Evolutionary conservation across 2,888 invertebrate genomes (phyloP), one percentile per base, ranked within the genome.

Genomic region (Nemapogon koenigi): DNA sequence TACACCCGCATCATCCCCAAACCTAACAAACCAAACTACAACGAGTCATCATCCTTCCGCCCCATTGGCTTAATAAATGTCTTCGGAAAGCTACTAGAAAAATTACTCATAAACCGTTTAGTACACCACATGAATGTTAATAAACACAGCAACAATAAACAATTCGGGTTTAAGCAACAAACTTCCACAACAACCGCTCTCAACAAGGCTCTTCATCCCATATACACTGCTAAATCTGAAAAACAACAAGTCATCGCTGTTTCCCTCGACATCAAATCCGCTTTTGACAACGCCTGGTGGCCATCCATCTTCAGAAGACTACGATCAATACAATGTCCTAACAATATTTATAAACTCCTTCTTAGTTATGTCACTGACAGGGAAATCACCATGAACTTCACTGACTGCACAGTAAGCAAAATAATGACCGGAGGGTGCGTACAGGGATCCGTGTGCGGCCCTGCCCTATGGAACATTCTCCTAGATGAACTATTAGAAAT

Each of bases 1-100:
- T 32, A 26, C 1, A 41, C 47, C 0, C 50, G 47, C 35, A 46
- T 49, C 6, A 47, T 55, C 1, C 53, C 52, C 1, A 53, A 55
- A 38, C 44, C 48, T 0, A 36, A 28, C 2, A 50, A 49, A 32
- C 32, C 36, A 1, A 43, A 44, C n/a, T 33, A 41, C 11, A 16
- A 28, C 10, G 16, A 35, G 10, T 6, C 40, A 0, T 39, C 41
- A 0, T 43, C 49, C 2, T 49, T 36, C 35, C 27, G 52, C n/a
- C 53, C 52, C 0, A 52, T 51, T 7, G 48, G 46, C 2, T n/a
- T 50, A 1, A 26, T 50, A 2, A 37, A 38, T 18, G 44, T 49
- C 0, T 45, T 49, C 7, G 49, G 49, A 0, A 53, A 51, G 16
- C 14, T 45, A 2, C 39, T 51, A 1, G 49, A 33, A 16, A 41